Percentiles rank a stretch among this genome's conserved stretches.
These are phyloP conservation scores for Cyanoliseus patagonus DNA, from an alignment of 2,113 vertebrate genomes.

Conservation along the genomic window DNA sequence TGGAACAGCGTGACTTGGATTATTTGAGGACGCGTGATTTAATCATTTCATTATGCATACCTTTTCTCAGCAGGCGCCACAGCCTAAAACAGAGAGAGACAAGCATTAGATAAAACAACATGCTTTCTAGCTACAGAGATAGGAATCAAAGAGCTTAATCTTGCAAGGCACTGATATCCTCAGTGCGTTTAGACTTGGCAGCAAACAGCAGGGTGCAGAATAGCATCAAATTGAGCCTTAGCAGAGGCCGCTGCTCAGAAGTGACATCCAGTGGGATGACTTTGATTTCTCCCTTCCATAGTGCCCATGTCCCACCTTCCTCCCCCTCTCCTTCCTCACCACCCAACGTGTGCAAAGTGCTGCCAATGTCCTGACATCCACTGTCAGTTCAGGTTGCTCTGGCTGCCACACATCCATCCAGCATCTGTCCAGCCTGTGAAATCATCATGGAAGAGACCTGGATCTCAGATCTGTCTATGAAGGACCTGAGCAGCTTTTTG, in stretches of 20 bases:
- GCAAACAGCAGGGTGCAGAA: not conserved
- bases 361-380: not conserved
- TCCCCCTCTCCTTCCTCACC: not conserved
- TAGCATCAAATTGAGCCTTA: not conserved
- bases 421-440: not conserved
- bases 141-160: slow-evolving; percentile 33
- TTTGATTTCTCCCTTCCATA: not conserved
- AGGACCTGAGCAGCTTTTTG: not conserved
- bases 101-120: slow-evolving; percentile 47
- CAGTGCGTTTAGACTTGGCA: not conserved
- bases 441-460: not conserved
- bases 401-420: not conserved
- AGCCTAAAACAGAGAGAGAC: slow-evolving; percentile 49
- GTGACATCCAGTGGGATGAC: not conserved
- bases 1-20: slow-evolving; percentile 52
- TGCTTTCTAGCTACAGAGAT: not conserved
- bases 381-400: not conserved
- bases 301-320: not conserved
- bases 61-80: slow-evolving; percentile 44
- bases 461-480: not conserved
- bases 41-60: slow-evolving; percentile 62
- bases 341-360: rapidly evolving
- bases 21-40: slow-evolving; percentile 53
- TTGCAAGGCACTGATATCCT: not conserved
- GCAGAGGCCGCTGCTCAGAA: not conserved